phyloP scores from a whole-genome alignment of 2,797 vertebrate genomes.

The Crocidura indochinensis region DNA sequence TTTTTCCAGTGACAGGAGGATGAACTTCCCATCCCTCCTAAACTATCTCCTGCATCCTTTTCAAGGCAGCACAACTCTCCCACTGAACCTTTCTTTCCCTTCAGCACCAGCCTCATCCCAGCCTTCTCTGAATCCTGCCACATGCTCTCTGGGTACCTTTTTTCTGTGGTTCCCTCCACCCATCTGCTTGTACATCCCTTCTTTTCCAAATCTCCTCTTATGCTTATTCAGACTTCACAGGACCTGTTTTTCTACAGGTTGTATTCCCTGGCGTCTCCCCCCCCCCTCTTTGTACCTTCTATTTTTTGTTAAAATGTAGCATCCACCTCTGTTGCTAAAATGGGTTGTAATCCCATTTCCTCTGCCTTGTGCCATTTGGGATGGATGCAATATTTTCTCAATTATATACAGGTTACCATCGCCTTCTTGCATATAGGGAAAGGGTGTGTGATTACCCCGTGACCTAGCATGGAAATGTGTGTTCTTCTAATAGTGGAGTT shows the following conservation, averaged over 20 bases:
- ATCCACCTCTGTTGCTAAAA: not conserved
- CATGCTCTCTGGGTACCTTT: too few species aligned
- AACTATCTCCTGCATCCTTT: too few species aligned
- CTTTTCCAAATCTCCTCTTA: not conserved
- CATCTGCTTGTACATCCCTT: not conserved
- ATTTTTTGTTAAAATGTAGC: not conserved
- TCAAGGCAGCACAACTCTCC: too few species aligned
- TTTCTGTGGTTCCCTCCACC: not conserved
- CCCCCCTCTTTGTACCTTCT: not conserved
- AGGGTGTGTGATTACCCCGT: not conserved
- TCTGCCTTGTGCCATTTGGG: not conserved
- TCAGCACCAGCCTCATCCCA: too few species aligned
- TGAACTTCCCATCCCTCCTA: not conserved
- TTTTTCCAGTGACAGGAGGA: not conserved
- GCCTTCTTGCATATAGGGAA: too few species aligned
- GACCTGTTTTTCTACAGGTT: not conserved
- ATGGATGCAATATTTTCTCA: not conserved
- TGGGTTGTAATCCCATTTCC: fast-evolving
- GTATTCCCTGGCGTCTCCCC: not conserved
- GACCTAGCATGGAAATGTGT: not conserved
- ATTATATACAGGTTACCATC: not conserved
- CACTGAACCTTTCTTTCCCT: too few species aligned
- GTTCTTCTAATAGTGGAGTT: conserved; percentile 34
- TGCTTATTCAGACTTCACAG: not conserved
- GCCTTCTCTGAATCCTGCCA: too few species aligned